phyloP scores from a whole-genome alignment of 2,888 invertebrate genomes.

The Crocallis elinguaria region DNA sequence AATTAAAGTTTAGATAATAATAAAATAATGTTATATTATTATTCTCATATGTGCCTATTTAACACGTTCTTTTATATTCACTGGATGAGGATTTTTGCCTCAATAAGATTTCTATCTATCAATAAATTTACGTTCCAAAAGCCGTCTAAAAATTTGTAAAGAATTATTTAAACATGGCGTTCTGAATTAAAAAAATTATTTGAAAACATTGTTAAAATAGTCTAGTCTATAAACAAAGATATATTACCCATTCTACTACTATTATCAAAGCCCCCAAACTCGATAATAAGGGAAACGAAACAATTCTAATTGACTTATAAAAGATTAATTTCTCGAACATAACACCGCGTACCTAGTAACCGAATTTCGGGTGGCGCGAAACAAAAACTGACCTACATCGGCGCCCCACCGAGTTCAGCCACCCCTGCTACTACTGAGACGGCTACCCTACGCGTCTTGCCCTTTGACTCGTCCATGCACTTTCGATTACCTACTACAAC shows the following conservation, averaged over 20 bases:
- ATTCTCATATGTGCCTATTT: no score
- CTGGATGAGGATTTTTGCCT: no score
- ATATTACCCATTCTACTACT: neutral
- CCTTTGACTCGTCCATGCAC: slow-evolving; percentile 64
- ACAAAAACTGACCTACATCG: slow-evolving; percentile 84
- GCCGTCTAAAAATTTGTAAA: no score
- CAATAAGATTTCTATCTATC: no score
- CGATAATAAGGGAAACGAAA: slow-evolving; percentile 6
- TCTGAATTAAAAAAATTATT: no score
- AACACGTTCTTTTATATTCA: no score
- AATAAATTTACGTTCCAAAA: no score
- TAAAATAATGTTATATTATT: no score
- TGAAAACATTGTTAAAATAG: neutral
- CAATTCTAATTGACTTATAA: slow-evolving; percentile 49
- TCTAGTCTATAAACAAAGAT: neutral
- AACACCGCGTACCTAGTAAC: slow-evolving; percentile 71
- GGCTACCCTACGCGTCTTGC: slow-evolving; percentile 72
- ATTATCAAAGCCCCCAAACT: neutral
- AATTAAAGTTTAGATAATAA: no score
- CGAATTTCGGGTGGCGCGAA: slow-evolving; percentile 83
- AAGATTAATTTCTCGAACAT: slow-evolving; percentile 54
- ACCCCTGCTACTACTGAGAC: slow-evolving; percentile 72
- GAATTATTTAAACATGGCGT: no score
- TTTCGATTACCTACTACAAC: slow-evolving; percentile 63
- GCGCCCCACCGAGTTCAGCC: slow-evolving; percentile 81